phyloP scores from a whole-genome alignment of 2,113 vertebrate species.

The Microtus ochrogaster region DNA sequence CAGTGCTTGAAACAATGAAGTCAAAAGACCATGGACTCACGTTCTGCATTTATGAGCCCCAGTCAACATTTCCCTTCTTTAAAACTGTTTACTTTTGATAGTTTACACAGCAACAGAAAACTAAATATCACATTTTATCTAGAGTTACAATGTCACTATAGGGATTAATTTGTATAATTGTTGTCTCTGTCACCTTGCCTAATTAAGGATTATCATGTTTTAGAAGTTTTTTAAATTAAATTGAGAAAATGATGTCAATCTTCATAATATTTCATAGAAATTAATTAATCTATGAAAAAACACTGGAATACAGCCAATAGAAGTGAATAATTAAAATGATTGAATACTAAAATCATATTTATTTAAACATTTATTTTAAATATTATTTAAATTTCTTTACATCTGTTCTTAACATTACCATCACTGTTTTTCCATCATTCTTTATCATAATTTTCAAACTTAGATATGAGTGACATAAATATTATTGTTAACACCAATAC shows the following conservation, averaged over 20 bases:
- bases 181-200: neutral
- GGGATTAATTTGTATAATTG: neutral
- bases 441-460: neutral
- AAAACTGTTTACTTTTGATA: neutral
- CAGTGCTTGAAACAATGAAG: neutral
- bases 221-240: neutral
- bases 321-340: neutral
- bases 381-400: neutral
- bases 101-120: neutral
- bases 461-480: neutral
- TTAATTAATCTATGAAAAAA: neutral
- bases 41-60: neutral
- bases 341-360: neutral
- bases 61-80: neutral
- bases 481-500: neutral
- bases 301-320: neutral
- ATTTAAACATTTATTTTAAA: neutral
- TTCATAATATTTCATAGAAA: too few relatives aligned
- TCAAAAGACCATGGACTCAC: too few relatives aligned
- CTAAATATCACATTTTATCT: neutral
- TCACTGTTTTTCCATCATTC: neutral
- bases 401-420: neutral
- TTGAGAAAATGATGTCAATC: neutral
- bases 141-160: neutral
- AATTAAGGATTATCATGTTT: neutral